Conservation (phyloP, 2,797 vertebrate genomes). For the Cynopterus sphinx region DNA sequence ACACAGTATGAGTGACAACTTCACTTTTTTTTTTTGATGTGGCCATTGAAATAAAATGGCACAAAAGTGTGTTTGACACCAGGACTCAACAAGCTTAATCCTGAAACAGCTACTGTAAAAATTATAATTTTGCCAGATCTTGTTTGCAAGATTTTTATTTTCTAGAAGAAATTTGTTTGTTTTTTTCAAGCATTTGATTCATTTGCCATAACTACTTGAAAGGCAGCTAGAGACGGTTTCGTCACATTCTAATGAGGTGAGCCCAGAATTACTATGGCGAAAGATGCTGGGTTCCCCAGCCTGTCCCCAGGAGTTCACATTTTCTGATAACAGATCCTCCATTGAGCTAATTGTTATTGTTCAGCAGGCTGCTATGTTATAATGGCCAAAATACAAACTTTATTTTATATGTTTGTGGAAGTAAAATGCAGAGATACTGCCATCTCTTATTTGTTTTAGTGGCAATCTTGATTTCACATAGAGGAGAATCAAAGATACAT, state of each 20-base stretch:
- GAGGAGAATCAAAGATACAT: neutral
- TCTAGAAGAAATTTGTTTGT: neutral
- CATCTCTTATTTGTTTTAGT: neutral
- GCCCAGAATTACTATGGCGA: neutral
- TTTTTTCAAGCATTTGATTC: neutral
- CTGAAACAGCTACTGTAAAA: neutral
- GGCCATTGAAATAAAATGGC: neutral
- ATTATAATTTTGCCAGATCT: neutral
- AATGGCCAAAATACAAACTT: neutral
- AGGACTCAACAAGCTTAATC: neutral
- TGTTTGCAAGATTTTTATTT: constrained; percentile 34
- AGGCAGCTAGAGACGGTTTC: neutral
- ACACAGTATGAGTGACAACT: neutral
- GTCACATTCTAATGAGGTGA: neutral
- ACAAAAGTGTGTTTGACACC: neutral
- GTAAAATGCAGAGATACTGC: neutral
- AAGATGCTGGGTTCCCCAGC: neutral
- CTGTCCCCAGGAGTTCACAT: neutral
- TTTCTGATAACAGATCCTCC: neutral
- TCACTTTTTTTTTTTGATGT: neutral
- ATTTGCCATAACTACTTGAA: neutral
- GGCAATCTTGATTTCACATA: neutral
- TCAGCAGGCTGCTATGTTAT: neutral
- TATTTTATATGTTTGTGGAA: neutral
- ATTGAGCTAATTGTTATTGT: neutral